These are phyloP conservation scores for Corythoichthys haematopterus DNA, from an alignment of 2,113 vertebrate genomes.

Conservation along the genomic window DNA sequence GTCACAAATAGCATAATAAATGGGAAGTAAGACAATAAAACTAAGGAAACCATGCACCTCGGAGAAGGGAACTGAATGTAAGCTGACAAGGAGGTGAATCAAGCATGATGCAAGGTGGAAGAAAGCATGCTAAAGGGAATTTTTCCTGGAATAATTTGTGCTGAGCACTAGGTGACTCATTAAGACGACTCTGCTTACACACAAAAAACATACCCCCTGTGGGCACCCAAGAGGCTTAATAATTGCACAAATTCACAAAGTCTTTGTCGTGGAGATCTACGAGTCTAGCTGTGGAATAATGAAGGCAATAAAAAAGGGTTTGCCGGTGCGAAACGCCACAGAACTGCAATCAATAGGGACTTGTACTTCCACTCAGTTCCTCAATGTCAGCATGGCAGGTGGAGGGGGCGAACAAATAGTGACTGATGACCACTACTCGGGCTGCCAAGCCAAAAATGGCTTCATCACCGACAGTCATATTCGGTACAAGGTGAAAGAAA, in stretches of 20 bases:
- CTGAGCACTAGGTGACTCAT: conserved; percentile 41
- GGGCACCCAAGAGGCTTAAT: background rate
- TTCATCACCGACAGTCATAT: conserved; percentile 24
- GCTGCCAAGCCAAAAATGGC: conserved; percentile 30
- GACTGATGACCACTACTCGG: conserved; percentile 38
- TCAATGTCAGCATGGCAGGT: conserved; percentile 31
- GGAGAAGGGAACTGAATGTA: conserved; percentile 14
- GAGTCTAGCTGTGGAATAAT: background rate
- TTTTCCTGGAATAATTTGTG: conserved; percentile 40
- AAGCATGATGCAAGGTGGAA: conserved; percentile 1
- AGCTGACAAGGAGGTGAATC: conserved; percentile 28
- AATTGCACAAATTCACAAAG: conserved; percentile 6
- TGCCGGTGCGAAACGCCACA: conserved; percentile 22
- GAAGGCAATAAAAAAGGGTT: conserved; percentile 17
- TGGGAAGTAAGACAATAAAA: background rate
- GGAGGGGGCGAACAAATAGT: conserved; percentile 38
- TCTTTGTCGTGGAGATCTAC: conserved; percentile 1
- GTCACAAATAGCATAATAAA: conserved; percentile 28
- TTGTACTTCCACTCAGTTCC: conserved; percentile 8
- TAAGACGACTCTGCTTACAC: conserved; percentile 27
- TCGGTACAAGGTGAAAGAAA: conserved; percentile 14
- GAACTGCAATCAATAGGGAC: conserved; percentile 28
- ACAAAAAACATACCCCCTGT: background rate
- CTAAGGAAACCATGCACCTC: background rate
- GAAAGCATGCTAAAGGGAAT: conserved; percentile 10